Percentiles rank a stretch among this genome's conserved stretches.
Conservation (phyloP, 2,113 vertebrate species). For the Pollachius pollachius region DNA sequence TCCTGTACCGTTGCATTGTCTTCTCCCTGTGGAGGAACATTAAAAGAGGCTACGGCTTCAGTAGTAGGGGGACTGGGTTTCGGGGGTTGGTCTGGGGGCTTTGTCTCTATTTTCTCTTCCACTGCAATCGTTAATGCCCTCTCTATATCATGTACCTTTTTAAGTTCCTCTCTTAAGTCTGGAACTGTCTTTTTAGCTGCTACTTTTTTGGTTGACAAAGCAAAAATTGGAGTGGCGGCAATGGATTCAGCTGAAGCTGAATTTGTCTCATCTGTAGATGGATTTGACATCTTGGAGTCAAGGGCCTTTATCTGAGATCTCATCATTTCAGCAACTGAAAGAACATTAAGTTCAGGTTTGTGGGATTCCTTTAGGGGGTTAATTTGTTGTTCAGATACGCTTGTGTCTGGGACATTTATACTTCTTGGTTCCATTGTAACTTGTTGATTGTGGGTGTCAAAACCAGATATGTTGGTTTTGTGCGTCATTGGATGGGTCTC, state of each 20-base stretch:
- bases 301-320: conserved; percentile 59
- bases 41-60: conserved; percentile 15
- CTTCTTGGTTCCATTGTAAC: neutral
- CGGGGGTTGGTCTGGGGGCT: neutral
- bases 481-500: conserved; percentile 15
- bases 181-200: no score
- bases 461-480: neutral
- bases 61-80: neutral
- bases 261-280: conserved; percentile 12
- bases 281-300: conserved; percentile 16
- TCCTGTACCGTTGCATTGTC: no score
- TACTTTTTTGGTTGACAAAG: no score
- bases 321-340: conserved; percentile 59
- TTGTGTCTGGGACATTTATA: neutral
- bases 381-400: neutral
- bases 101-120: neutral
- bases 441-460: neutral
- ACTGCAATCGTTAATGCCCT: neutral
- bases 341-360: conserved; percentile 40
- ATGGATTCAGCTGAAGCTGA: neutral
- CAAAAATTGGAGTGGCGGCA: no score
- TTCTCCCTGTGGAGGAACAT: no score
- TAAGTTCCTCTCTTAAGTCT: no score
- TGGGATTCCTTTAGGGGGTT: conserved; percentile 31
- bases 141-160: no score